Percentiles rank a stretch among this genome's conserved stretches.
These are phyloP conservation scores for Tachina fera DNA, from an alignment of 2,888 invertebrate species.

Conservation along the genomic window DNA sequence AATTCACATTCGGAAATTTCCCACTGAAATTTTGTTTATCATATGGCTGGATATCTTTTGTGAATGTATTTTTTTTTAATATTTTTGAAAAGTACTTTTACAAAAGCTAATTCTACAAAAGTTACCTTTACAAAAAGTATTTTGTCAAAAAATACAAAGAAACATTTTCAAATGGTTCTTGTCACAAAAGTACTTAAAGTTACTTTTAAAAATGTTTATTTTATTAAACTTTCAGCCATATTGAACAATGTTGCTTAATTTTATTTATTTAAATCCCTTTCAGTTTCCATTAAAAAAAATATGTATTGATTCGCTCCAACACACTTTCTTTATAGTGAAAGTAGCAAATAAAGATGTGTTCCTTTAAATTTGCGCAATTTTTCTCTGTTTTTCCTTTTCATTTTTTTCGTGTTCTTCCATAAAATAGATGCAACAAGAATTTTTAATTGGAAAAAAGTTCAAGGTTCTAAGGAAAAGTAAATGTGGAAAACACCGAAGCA, in stretches of 20 bases:
- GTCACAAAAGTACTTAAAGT: background rate
- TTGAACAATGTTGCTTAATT: background rate
- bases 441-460: constrained; percentile 70
- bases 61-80: too few relatives aligned
- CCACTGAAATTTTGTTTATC: too few relatives aligned
- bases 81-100: too few relatives aligned
- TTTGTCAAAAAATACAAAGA: too few relatives aligned
- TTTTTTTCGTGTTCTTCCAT: constrained; percentile 8
- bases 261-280: constrained; percentile 35
- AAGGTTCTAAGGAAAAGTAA: constrained; percentile 50
- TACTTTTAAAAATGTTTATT: background rate
- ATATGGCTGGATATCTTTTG: too few relatives aligned
- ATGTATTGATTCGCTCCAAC: constrained; percentile 8
- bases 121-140: too few relatives aligned
- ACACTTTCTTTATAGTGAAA: constrained; percentile 21
- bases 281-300: constrained; percentile 13
- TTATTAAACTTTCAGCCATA: background rate
- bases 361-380: constrained; percentile 1
- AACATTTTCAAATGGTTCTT: too few relatives aligned
- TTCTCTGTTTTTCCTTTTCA: background rate
- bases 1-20: too few relatives aligned
- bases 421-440: constrained; percentile 60
- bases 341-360: constrained; percentile 40
- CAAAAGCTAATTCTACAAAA: too few relatives aligned
- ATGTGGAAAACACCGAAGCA: constrained; percentile 6